Percentiles rank a stretch among this genome's conserved stretches.
Conservation (phyloP, 2,113 vertebrate genomes). For the Patagioenas fasciata region DNA sequence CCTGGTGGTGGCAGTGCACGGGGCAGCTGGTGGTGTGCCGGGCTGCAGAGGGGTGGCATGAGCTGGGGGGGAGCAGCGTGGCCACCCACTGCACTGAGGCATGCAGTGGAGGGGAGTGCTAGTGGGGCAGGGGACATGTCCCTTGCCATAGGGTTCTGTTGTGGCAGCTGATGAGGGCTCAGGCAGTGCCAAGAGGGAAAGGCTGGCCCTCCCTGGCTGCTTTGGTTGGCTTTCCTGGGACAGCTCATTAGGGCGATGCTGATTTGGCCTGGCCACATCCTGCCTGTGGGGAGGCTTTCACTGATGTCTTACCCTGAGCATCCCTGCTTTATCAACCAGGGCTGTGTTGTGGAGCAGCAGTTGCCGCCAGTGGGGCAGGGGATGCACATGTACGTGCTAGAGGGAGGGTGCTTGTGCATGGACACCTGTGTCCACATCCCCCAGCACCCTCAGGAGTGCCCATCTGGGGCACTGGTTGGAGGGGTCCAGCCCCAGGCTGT, state of each 20-base stretch:
- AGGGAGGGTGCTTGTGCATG: background rate
- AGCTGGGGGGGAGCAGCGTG: accelerated
- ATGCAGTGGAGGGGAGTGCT: background rate
- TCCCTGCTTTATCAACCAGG: accelerated
- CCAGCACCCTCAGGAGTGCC: accelerated
- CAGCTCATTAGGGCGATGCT: background rate
- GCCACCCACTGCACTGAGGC: accelerated
- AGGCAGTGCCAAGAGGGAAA: background rate
- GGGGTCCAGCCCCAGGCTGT: background rate
- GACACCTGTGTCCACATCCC: accelerated
- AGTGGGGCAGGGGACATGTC: background rate
- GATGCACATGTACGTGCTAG: background rate
- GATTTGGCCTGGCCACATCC: background rate
- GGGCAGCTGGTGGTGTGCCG: accelerated
- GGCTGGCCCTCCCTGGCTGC: background rate
- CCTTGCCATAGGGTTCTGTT: background rate
- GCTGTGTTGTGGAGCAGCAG: background rate
- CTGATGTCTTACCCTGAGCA: background rate
- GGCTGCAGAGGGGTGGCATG: background rate
- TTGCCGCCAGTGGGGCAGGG: background rate
- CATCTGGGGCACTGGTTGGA: background rate
- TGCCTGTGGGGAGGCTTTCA: background rate
- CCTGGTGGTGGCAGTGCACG: background rate
- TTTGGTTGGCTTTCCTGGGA: background rate
- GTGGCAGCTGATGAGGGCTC: background rate